These are phyloP conservation scores for Alloplasta piceator DNA, from an alignment of 2,888 invertebrate species.

Conservation along the genomic window DNA sequence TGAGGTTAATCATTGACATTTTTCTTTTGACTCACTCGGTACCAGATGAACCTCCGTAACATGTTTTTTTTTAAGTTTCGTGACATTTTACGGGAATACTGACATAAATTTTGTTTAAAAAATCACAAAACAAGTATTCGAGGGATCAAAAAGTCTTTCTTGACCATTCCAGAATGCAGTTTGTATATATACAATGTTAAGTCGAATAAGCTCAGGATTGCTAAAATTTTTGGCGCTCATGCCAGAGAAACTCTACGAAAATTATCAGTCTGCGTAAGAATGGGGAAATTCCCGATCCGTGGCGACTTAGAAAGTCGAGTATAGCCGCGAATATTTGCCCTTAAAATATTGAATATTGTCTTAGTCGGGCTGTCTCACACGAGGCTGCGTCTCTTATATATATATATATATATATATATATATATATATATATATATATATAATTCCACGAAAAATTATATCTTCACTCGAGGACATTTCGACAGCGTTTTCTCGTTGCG, in stretches of 20 bases:
- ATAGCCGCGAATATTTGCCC: constrained; percentile 68
- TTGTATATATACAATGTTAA: background rate
- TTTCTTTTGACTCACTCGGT: too few relatives aligned
- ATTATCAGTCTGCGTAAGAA: constrained; percentile 13
- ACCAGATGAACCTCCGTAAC: too few relatives aligned
- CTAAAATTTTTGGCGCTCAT: background rate
- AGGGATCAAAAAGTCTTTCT: too few relatives aligned
- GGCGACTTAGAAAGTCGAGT: constrained; percentile 47
- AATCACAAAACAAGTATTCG: too few relatives aligned
- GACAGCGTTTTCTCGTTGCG: constrained; percentile 29
- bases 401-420: background rate
- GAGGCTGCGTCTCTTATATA: constrained; percentile 3
- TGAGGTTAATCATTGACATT: too few relatives aligned
- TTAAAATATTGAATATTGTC: constrained; percentile 77
- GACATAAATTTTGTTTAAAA: too few relatives aligned
- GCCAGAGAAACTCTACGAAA: background rate
- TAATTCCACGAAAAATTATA: constrained; percentile 53
- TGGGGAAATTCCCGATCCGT: constrained; percentile 59
- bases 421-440: background rate
- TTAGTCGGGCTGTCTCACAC: constrained; percentile 63
- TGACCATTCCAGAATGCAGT: background rate
- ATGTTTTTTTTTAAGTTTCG: too few relatives aligned
- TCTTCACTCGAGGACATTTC: constrained; percentile 24
- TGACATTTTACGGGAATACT: too few relatives aligned
- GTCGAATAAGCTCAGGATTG: background rate